Base-by-base conservation (phyloP, 1,140 invertebrate species). In the Drosophila tropicalis region DNA sequence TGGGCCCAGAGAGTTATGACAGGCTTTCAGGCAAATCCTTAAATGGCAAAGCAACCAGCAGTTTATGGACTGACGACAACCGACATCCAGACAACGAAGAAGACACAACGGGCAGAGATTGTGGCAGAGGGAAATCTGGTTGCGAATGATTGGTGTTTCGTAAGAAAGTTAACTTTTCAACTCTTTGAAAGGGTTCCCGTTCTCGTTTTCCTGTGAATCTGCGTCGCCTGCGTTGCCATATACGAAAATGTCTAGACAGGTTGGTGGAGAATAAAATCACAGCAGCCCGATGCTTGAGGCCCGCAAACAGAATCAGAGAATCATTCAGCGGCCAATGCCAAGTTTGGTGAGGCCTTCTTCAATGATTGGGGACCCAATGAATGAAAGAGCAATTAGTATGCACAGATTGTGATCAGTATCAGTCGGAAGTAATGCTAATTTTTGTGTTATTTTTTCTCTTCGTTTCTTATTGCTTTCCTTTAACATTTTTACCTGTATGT, bases 391-490 rank as follows among this genome's bases (percentile, higher is more conserved):
- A 91, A 91, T 91, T 91, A 91, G 89, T 91, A 91, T 91, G 83
- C 89, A 72, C 70, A 77, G 89, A 91, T 91, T 91, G 89, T 84
- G 89, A 91, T 91, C 89, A 91, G 73, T 90, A 91, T 91, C 89
- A 91, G 73, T 90, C 85, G 79, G 89, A 91, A 90, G 85, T 89
- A 91, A 91, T 91, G 89, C 83, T 91, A 91, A 91, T 91, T 91
- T 81, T 44, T 67, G n/a, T 44, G 29, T 22, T 63, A 61, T 40
- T 58, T 44, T 36, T n/a, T 64, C 56, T 54, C 41, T 64, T 1
- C 7, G 7, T 36, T 64, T 44, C 25, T 54, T 64, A 12, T 17
- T 61, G 25, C 32, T 58, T 19, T 58, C 39, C 19, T 62, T 19
- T 29, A 5, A 29, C 5, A n/a, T 19, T 55, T 19, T 55, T 19